phyloP scores from a whole-genome alignment of 1,140 invertebrate genomes.

The Lepidurus apus region DNA sequence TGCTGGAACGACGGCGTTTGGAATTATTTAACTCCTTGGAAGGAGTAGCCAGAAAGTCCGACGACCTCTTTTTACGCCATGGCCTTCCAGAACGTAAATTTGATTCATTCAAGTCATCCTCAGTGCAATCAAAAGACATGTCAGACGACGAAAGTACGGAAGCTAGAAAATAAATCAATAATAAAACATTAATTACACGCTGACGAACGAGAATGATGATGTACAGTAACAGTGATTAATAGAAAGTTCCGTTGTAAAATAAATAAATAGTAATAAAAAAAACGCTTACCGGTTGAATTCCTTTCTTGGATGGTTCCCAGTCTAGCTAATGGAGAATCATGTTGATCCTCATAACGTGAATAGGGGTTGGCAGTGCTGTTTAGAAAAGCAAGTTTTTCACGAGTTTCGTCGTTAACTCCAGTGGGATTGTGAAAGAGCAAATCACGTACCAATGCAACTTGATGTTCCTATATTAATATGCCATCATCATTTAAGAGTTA shows the following conservation, averaged over 20 bases:
- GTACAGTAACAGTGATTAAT: too few relatives aligned
- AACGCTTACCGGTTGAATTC: constrained; percentile 51
- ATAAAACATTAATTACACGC: too few relatives aligned
- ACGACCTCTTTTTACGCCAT: constrained; percentile 41
- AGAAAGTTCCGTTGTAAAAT: too few relatives aligned
- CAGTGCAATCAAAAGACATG: constrained; percentile 55
- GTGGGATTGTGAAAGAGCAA: constrained; percentile 60
- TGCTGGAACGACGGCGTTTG: constrained; percentile 41
- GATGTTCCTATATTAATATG: constrained; percentile 56
- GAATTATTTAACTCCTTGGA: constrained; percentile 49
- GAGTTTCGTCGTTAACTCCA: constrained; percentile 61
- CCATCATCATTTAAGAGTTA: constrained; percentile 34
- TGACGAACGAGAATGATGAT: too few relatives aligned
- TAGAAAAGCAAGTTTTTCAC: constrained; percentile 71
- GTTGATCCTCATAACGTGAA: not conserved
- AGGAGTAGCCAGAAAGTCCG: constrained; percentile 44
- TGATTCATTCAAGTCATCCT: constrained; percentile 66
- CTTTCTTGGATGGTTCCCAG: constrained; percentile 59
- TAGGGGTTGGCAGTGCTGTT: constrained; percentile 48
- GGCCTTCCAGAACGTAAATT: not conserved
- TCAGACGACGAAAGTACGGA: constrained; percentile 43
- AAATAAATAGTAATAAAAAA: too few relatives aligned
- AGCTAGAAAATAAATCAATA: constrained; percentile 25
- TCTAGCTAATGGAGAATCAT: constrained; percentile 41
- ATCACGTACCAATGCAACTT: constrained; percentile 65